Evolutionary conservation across 2,113 vertebrate species (phyloP).

Genomic region (Ursus arctos): DNA sequence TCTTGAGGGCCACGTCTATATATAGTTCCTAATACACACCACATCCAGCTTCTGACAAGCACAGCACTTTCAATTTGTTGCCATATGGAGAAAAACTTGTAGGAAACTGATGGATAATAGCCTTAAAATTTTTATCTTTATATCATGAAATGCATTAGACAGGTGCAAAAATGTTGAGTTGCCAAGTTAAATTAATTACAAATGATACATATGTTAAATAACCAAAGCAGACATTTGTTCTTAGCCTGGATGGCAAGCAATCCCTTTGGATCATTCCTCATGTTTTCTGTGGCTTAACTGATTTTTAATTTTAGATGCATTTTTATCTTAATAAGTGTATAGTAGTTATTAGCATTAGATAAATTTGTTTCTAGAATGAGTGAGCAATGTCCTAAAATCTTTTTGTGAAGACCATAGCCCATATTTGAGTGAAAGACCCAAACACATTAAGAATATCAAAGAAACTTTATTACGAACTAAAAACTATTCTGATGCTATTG

Average conservation of each 20-base stretch:
- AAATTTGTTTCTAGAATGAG: slow-evolving; percentile 23
- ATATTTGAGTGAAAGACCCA: not conserved
- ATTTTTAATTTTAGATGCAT: slow-evolving; percentile 49
- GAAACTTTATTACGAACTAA: not conserved
- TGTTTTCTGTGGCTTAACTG: slow-evolving; percentile 55
- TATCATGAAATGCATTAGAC: slow-evolving; percentile 52
- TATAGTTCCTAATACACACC: not conserved
- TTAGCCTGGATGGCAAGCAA: not conserved
- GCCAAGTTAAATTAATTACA: slow-evolving; percentile 53
- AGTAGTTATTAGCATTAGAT: not conserved
- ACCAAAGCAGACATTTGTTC: slow-evolving; percentile 15
- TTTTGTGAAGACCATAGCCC: not conserved
- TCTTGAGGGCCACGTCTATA: not conserved
- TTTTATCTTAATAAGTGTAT: slow-evolving; percentile 24
- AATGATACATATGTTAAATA: slow-evolving; percentile 4
- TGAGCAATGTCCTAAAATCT: not conserved
- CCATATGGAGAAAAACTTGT: slow-evolving; percentile 57
- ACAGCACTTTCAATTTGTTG: slow-evolving; percentile 32
- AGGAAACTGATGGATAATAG: slow-evolving; percentile 46
- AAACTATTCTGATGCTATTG: not conserved
- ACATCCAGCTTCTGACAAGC: slow-evolving; percentile 10
- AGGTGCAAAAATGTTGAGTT: slow-evolving; percentile 35
- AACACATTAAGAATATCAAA: not conserved
- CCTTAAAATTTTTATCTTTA: slow-evolving; percentile 5
- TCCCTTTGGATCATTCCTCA: not conserved